Conservation (phyloP, 1,140 invertebrate genomes). For the Paramacrobiotus metropolitanus region DNA sequence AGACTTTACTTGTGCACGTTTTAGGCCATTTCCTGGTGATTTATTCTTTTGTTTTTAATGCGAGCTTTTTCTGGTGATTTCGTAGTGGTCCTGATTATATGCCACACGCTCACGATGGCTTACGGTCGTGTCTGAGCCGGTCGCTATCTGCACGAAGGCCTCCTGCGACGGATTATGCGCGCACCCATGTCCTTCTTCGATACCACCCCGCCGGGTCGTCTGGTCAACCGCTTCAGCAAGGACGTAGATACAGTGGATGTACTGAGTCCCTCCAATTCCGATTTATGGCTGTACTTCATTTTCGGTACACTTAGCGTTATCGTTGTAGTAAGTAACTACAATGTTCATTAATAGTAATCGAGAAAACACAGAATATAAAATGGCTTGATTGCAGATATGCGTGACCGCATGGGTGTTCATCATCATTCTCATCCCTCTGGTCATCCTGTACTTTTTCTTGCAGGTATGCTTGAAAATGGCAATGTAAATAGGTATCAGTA, state of each 20-base stretch:
- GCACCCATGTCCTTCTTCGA: conserved; percentile 47
- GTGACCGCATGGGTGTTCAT: too few species aligned
- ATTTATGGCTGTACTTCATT: not conserved
- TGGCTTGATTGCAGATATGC: too few species aligned
- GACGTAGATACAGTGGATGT: conserved; percentile 62
- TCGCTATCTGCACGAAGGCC: conserved; percentile 15
- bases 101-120: conserved; percentile 11
- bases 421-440: too few species aligned
- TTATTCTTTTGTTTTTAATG: conserved; percentile 7
- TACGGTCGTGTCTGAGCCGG: conserved; percentile 13
- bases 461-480: too few species aligned
- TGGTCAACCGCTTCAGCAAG: conserved; percentile 59
- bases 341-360: too few species aligned
- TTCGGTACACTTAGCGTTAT: not conserved
- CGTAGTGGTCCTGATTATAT: conserved; percentile 12
- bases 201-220: conserved; percentile 34
- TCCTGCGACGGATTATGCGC: conserved; percentile 28
- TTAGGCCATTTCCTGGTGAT: conserved; percentile 17
- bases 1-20: conserved; percentile 19
- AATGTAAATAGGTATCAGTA: too few species aligned
- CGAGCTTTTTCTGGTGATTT: conserved; percentile 10
- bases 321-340: conserved; percentile 4
- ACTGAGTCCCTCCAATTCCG: not conserved
- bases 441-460: too few species aligned
- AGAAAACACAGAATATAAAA: too few species aligned